Base-by-base conservation (phyloP, 2,113 vertebrate genomes). In the Bubo bubo region DNA sequence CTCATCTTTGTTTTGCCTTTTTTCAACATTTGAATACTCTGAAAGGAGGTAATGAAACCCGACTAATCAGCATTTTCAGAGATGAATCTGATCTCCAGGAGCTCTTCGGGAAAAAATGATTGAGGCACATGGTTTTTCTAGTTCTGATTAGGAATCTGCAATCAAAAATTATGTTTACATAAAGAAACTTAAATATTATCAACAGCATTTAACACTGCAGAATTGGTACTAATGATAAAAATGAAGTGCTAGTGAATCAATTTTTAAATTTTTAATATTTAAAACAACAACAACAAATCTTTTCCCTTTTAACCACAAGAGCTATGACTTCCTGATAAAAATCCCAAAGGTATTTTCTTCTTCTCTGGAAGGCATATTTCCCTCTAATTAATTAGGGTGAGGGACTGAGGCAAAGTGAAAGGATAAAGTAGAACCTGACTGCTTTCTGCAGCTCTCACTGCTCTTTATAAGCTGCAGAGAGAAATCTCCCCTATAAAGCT, bases 351-450 rank as follows among this genome's bases (percentile, higher is more conserved):
- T 88, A 76, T 50, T 90, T 97, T 67, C 91, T 75, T 93, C 94
- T 97, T 86, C 97, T 97, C 98, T 97, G 95, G 95, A 97, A 98
- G 98, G 97, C 96, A 90, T 68, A 62, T 81, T 95, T 97, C 92
- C 92, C 82, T 97, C 95, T 97, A 97, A 97, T 98, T 98, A 98
- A 98, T 98, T 95, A 97, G 97, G 50, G 26, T 73, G 62, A 94
- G n/a, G 17, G 35, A 81, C 64, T 92, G 63, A 96, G 90, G 93
- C 92, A 79, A 95, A 91, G 83, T 19, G 21, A 79, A 68, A 79
- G 74, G 87, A 94, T 94, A 58, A 84, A 96, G 87, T 11, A 81
- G 76, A 94, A 91, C n/a, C 81, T 79, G 74, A 90, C 67, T 84
- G 72, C 63, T 91, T 76, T 89, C 85, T 85, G 77, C 76, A 58